These are phyloP conservation scores for Oreortyx pictus DNA, from an alignment of 2,797 vertebrate genomes.

Conservation along the genomic window DNA sequence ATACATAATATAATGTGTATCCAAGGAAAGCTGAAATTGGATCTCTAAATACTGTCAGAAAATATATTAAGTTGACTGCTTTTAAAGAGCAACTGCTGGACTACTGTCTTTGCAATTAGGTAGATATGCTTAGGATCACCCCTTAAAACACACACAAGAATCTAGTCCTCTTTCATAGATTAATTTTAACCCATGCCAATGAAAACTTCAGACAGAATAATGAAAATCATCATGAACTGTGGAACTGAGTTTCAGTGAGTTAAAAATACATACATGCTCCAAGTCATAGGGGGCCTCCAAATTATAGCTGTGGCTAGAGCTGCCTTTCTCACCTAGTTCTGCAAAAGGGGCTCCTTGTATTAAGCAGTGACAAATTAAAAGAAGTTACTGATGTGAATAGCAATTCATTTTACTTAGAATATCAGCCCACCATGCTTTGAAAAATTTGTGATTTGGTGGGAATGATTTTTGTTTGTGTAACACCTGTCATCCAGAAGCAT, in stretches of 20 bases:
- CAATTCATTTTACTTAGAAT: conserved; percentile 28
- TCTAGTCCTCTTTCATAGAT: background rate
- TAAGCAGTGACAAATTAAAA: background rate
- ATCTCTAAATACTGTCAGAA: background rate
- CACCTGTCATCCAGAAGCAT: conserved; percentile 3
- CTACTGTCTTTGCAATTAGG: background rate
- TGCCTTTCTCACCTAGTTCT: background rate
- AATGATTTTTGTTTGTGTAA: conserved; percentile 15
- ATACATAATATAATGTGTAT: background rate
- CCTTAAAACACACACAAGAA: rapidly evolving
- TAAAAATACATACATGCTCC: background rate
- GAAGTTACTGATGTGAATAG: background rate
- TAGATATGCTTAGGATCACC: background rate
- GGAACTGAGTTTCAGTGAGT: background rate
- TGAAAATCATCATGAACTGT: background rate
- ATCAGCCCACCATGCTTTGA: background rate
- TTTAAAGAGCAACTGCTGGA: background rate
- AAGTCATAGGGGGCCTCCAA: background rate
- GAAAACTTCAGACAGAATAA: background rate
- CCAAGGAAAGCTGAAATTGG: background rate
- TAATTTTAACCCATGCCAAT: background rate
- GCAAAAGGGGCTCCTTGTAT: background rate
- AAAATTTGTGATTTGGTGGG: conserved; percentile 9
- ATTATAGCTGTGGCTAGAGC: rapidly evolving
- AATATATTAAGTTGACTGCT: background rate